phyloP scores from a whole-genome alignment of 2,797 vertebrate genomes.

The Enteromius unitaeniatus region DNA sequence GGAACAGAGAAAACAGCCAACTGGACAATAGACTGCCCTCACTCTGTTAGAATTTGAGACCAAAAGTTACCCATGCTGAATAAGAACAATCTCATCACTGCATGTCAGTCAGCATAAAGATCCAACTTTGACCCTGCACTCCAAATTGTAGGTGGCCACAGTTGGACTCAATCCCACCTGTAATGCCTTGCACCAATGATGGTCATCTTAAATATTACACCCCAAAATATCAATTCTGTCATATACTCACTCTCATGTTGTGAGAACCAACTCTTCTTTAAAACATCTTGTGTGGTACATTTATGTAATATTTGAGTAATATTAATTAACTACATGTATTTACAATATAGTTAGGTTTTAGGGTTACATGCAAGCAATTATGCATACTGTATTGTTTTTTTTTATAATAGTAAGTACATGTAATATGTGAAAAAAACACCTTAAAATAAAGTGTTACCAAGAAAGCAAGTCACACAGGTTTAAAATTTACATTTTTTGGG shows the following conservation, averaged over 20 bases:
- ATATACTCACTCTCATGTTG: not conserved
- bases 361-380: not conserved
- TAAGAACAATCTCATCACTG: slow-evolving; percentile 50
- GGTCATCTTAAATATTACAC: not conserved
- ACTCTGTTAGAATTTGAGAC: slow-evolving; percentile 31
- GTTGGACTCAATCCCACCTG: not conserved
- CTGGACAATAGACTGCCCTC: slow-evolving; percentile 51
- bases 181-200: not conserved
- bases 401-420: not conserved
- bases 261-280: not conserved
- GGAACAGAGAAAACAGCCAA: slow-evolving; percentile 53
- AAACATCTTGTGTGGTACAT: not conserved
- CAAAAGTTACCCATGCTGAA: slow-evolving; percentile 37
- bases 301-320: not conserved
- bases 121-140: slow-evolving; percentile 43
- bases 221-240: not conserved
- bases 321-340: not conserved
- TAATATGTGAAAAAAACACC: not conserved
- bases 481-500: not conserved
- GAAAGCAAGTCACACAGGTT: not conserved
- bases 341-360: not conserved
- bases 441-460: not conserved
- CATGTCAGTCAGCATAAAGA: slow-evolving; percentile 50
- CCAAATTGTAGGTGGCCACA: slow-evolving; percentile 34
- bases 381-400: not conserved